Base-by-base conservation (phyloP, 2,113 vertebrate genomes). In the Piliocolobus tephrosceles region DNA sequence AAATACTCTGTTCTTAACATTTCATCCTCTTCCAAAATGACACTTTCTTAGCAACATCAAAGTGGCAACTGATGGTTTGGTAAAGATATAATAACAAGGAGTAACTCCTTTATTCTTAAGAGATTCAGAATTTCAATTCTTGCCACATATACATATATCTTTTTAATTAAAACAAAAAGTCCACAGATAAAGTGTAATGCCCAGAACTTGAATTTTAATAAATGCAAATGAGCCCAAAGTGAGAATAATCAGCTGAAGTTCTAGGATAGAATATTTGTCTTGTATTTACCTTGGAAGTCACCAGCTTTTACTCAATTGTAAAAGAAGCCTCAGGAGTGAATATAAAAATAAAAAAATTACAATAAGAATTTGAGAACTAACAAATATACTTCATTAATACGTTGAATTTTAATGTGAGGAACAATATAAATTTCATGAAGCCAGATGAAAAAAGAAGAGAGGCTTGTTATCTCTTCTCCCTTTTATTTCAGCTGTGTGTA, bases 131-230 rank as follows among this genome's bases (percentile, higher is more conserved):
- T 95, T 94, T 93, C 30, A 87, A 14, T 90, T 91, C 80, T 81
- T 91, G 45, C 30, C 23, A 38, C 66, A 85, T 18, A 17, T 43
- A 38, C 5, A 30, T 64, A 20, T 73, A 55, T 87, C 73, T 86
- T 72, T 8, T 90, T 97, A 97, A 97, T 96, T 95, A 96, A 95
- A 89, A 43, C 17, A 73, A 12, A 66, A 94, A 86, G 23, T 95
- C 75, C 32, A 79, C 30, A 93, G 83, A 72, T 40, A 93, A 91
- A 90, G 88, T 83, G 14, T 81, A 84, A 52, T 66, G 58, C 38
- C 68, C 40, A 23, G 52, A 76, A 95, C 68, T 76, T 97, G 92
- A 97, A 96, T 97, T 96, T 97, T 96, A 97, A 91, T 96, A 92
- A 81, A 92, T 90, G 64, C 40, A 85, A 58, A 93, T 95, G 57